Percentiles rank a stretch among this genome's conserved stretches.
Conservation (phyloP, 2,797 vertebrate species). For the Sardinella longiceps region DNA sequence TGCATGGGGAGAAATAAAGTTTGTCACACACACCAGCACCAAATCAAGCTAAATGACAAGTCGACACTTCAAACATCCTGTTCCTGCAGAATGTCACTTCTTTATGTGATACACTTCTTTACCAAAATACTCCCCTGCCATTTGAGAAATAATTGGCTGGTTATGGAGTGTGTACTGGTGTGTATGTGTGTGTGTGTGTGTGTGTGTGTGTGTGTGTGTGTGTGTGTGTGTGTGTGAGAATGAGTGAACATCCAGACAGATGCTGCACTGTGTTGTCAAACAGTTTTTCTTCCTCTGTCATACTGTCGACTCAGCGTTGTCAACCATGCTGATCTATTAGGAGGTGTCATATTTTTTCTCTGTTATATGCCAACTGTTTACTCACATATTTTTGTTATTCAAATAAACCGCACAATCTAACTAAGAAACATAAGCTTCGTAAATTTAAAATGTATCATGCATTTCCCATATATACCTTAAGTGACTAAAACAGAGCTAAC, state of each 20-base stretch:
- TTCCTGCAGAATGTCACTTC: constrained; percentile 74
- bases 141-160: constrained; percentile 79
- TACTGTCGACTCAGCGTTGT: constrained; percentile 71
- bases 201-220: background rate
- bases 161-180: constrained; percentile 33
- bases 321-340: constrained; percentile 71
- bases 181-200: background rate
- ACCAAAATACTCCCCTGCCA: constrained; percentile 74
- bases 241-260: background rate
- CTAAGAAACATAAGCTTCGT: background rate
- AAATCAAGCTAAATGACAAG: constrained; percentile 57
- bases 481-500: background rate
- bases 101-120: constrained; percentile 59
- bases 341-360: background rate
- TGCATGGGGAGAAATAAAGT: constrained; percentile 1
- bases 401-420: background rate
- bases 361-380: background rate
- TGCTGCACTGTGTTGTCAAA: background rate
- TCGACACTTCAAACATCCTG: constrained; percentile 64
- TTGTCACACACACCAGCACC: background rate
- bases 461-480: background rate
- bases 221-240: background rate
- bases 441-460: background rate
- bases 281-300: constrained; percentile 66
- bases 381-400: background rate